Percentiles rank a stretch among this genome's conserved stretches.
phyloP scores from a whole-genome alignment of 2,113 vertebrate genomes.

The Trochalopteron elliotii region DNA sequence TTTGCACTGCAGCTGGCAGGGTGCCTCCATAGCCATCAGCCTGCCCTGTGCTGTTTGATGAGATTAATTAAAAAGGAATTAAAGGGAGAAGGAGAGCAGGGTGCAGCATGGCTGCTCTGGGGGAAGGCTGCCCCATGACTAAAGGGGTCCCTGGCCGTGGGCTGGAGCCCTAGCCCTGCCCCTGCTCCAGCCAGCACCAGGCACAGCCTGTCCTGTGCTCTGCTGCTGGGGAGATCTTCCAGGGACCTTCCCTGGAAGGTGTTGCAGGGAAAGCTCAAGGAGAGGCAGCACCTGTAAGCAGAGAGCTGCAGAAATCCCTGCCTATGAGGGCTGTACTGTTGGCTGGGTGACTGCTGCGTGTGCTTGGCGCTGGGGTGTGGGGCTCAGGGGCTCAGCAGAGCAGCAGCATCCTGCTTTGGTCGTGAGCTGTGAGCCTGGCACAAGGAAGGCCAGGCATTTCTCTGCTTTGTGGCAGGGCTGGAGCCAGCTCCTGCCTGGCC shows the following conservation, averaged over 20 bases:
- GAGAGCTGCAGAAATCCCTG: neutral
- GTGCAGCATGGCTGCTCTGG: fast-evolving
- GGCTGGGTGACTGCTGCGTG: neutral
- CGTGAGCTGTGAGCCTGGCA: fast-evolving
- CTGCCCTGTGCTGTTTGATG: neutral
- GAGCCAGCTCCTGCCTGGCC: neutral
- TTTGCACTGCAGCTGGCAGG: neutral
- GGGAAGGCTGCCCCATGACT: neutral
- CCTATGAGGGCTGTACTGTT: neutral
- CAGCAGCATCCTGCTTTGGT: neutral
- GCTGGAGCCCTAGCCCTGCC: neutral
- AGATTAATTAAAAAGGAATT: neutral
- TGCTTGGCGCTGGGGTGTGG: fast-evolving
- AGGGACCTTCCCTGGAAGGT: neutral
- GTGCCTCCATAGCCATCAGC: neutral
- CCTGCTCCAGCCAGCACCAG: fast-evolving
- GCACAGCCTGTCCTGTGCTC: neutral
- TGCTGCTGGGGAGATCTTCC: neutral
- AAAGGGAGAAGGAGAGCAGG: neutral
- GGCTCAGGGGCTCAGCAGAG: neutral
- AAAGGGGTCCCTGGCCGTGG: neutral
- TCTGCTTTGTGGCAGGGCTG: neutral
- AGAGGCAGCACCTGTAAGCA: neutral
- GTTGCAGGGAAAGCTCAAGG: neutral
- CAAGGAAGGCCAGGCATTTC: neutral